Base-by-base conservation (phyloP, 2,797 vertebrate species). In the Gypaetus barbatus region DNA sequence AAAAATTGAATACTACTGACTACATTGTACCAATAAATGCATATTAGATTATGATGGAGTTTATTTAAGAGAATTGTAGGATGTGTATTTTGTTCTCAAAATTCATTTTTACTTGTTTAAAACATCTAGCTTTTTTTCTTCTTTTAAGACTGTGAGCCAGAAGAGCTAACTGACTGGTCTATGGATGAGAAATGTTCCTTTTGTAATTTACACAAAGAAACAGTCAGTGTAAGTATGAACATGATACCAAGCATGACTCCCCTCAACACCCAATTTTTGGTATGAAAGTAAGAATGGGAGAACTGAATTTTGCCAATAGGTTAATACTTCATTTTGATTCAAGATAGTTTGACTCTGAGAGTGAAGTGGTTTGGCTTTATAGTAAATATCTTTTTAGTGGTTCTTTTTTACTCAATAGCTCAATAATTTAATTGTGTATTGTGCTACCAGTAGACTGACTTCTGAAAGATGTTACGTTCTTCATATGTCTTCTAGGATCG, bases 81-180 rank as follows among this genome's bases (percentile, higher is more conserved):
- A 78, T 84, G 23, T 92, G 25, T 77, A 21, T 83, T 57, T 86
- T 96, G 18, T 86, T 95, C 19, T 87, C 15, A 56, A 61, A 92
- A 83, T 73, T 10, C 2, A 18, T 60, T 95, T 92, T 94, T 87
- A 61, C 39, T 66, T 92, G 69, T 86, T 91, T 96, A 76, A 94
- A 96, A 95, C 89, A 93, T 92, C 87, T 96, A 89, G 48, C 64
- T 93, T 96, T 94, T 97, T 96, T 96, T 95, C 75, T 98, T 97
- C 86, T 98, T 98, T 98, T 97, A 98, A 99, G 99, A 99, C 98
- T 99, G 99, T 99, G 99, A 99, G 98, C 99, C 99, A 91, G 99
- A 99, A 98, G 98, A 99, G 90, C 98, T 99, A 88, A 99, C 98
- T 98, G 99, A 99, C 98, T 99, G 99, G 99, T 99, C 99, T 95